These are phyloP conservation scores for Drosophila gunungcola DNA, from an alignment of 1,140 invertebrate genomes.

Conservation along the genomic window DNA sequence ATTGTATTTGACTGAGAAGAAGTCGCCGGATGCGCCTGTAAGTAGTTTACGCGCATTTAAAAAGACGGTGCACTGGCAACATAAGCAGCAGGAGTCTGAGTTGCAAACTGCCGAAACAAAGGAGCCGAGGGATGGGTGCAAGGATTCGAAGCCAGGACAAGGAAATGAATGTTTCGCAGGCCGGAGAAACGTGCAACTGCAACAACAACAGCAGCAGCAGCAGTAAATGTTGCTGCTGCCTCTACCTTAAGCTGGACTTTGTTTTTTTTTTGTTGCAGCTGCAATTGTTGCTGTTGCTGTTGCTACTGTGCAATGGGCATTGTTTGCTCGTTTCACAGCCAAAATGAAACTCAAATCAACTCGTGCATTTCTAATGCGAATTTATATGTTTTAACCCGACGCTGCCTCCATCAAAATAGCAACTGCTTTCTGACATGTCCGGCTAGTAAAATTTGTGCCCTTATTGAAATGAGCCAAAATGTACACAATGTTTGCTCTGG, in stretches of 20 bases:
- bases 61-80: slow-evolving; percentile 28
- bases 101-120: slow-evolving; percentile 40
- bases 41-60: slow-evolving; percentile 81
- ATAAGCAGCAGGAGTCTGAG: background rate
- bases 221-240: slow-evolving; percentile 21
- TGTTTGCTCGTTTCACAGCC: slow-evolving; percentile 73
- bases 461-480: slow-evolving; percentile 80
- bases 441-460: slow-evolving; percentile 71
- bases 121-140: slow-evolving; percentile 7
- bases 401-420: slow-evolving; percentile 35
- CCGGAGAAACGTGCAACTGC: slow-evolving; percentile 59
- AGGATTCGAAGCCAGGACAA: slow-evolving; percentile 40
- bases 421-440: slow-evolving; percentile 61
- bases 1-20: slow-evolving; percentile 14
- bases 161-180: slow-evolving; percentile 77
- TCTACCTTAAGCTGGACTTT: slow-evolving; percentile 60
- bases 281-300: slow-evolving; percentile 2
- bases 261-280: slow-evolving; percentile 5
- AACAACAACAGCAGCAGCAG: slow-evolving; percentile 12
- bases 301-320: slow-evolving; percentile 62
- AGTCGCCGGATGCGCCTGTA: slow-evolving; percentile 55
- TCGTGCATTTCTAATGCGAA: slow-evolving; percentile 84
- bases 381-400: slow-evolving; percentile 72
- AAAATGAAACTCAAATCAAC: slow-evolving; percentile 83
- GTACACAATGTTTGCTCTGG: slow-evolving; percentile 66